phyloP scores from a whole-genome alignment of 2,888 invertebrate species.

The Drosophila paranaensis region DNA sequence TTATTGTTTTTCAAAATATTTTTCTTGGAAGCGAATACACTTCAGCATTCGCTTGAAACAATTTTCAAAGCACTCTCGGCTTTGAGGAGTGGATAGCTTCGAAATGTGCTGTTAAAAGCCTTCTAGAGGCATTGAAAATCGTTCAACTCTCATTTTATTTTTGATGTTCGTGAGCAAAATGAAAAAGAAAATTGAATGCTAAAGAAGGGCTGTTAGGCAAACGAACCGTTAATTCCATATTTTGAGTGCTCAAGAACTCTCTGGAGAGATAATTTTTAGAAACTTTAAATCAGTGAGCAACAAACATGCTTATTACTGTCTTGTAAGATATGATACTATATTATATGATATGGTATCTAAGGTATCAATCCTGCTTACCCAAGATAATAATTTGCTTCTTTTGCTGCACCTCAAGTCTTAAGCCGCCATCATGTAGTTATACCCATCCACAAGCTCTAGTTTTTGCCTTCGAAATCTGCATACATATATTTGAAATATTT shows the following conservation, averaged over 20 bases:
- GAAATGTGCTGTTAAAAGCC: background rate
- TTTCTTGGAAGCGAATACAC: background rate
- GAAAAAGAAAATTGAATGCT: background rate
- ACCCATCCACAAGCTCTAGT: too few relatives aligned
- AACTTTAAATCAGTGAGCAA: background rate
- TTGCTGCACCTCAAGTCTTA: too few relatives aligned
- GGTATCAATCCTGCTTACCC: too few relatives aligned
- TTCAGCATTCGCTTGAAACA: background rate
- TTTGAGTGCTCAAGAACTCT: background rate
- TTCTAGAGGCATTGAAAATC: too few relatives aligned
- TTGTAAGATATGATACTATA: too few relatives aligned
- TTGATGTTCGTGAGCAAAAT: too few relatives aligned
- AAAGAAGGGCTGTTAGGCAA: background rate
- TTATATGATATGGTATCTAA: too few relatives aligned
- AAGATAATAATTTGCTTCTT: too few relatives aligned
- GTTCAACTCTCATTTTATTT: background rate
- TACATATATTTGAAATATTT: too few relatives aligned
- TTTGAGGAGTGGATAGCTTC: background rate
- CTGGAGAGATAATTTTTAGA: background rate
- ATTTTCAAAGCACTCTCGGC: background rate
- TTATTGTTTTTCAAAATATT: background rate
- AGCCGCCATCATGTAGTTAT: too few relatives aligned
- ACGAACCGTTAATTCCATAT: background rate
- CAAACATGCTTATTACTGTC: too few relatives aligned
- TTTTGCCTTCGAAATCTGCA: background rate